Base-by-base conservation (phyloP, 2,888 invertebrate genomes). In the Drosophila demipolita region DNA sequence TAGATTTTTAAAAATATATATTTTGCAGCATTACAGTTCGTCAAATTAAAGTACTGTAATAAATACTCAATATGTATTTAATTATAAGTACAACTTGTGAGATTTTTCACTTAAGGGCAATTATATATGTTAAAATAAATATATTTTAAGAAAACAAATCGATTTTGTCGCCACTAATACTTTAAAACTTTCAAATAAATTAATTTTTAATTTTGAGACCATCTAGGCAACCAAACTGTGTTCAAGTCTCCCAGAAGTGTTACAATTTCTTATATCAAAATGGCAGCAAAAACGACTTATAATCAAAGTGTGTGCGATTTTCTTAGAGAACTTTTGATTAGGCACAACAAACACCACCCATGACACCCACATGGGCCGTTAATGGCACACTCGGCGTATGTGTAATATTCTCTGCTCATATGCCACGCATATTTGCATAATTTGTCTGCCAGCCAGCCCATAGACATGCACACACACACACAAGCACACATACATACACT, bases 321-420 rank as follows among this genome's bases (percentile, higher is more conserved):
- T 66, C 65, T 70, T 66, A 69, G 72, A 76, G 68, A 68, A 72
- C 69, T 75, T 74, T 79, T 75, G 85, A 89, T 85, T 87, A 84
- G 87, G 70, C 87, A 60, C 82, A 78, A 66, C 82, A 78, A 75
- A 49, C 57, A 71, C 60, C 35, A 23, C 26, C 6, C 17, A 20
- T 32, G 26, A 29, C 60, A 60, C 61, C 61, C 15, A 49, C 33
- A 32, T 65, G 82, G 72, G 78, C 69, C 82, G 69, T 71, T 86
- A 88, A 86, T 90, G 81, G 79, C 83, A 72, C 84, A 81, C 90
- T 69, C 67, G 81, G 73, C 88, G 90, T 89, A 88, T 88, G 77
- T 74, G 85, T 89, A 87, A 87, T 87, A 82, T 87, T 81, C 65
- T 70, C 50, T 72, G 73, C 78, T 87, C 83, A 84, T 87, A 84